Evolutionary conservation across 1,140 invertebrate species (phyloP).

Genomic region (Nebria ingens): DNA sequence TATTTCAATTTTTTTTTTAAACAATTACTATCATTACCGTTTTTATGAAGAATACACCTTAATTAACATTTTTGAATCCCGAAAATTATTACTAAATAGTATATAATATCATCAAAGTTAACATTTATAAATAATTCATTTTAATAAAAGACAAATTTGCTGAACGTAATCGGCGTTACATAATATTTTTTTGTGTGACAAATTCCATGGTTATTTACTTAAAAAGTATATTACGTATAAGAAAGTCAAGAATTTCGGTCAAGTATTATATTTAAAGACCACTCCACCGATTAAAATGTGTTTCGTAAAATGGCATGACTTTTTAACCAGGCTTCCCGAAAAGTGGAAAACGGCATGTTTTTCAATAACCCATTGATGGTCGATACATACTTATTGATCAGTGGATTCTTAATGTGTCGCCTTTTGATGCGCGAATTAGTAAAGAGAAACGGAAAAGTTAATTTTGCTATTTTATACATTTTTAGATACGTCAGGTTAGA

Average conservation of each 20-base stretch:
- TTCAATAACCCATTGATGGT: slow-evolving; percentile 52
- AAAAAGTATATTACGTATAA: slow-evolving; percentile 7
- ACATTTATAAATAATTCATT: no score
- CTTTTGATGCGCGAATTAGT: slow-evolving; percentile 55
- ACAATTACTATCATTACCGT: no score
- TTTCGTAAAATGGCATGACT: neutral
- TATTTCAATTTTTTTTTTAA: no score
- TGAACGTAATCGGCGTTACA: no score
- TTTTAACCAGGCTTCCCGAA: neutral
- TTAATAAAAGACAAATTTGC: no score
- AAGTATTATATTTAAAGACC: neutral
- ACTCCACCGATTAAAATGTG: neutral
- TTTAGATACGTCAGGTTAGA: slow-evolving; percentile 55
- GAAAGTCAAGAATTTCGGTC: neutral
- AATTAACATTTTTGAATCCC: no score
- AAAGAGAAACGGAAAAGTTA: slow-evolving; percentile 48
- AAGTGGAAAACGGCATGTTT: slow-evolving; percentile 40
- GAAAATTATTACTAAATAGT: no score
- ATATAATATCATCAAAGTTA: no score
- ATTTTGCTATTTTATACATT: slow-evolving; percentile 48
- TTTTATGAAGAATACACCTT: no score
- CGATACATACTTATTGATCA: slow-evolving; percentile 58
- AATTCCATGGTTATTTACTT: no score
- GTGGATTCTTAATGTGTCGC: slow-evolving; percentile 54
- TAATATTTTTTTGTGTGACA: no score